These are phyloP conservation scores for Solenopsis invicta DNA, from an alignment of 1,140 invertebrate genomes.

Conservation along the genomic window DNA sequence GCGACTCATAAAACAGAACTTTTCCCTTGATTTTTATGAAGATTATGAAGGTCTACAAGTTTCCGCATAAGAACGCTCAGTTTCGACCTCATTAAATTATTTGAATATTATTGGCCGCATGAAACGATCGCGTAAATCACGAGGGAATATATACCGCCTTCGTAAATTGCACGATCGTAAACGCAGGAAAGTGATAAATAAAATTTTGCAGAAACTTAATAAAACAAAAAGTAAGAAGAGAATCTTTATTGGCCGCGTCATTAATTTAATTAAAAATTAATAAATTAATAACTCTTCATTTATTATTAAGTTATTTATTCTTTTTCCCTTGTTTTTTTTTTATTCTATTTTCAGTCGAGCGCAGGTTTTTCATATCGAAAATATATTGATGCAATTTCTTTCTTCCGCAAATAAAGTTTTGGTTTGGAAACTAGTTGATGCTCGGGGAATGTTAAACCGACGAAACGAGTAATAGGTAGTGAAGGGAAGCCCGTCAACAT, in stretches of 20 bases:
- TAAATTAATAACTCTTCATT: neutral
- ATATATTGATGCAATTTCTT: neutral
- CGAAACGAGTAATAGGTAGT: constrained; percentile 5
- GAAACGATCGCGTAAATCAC: constrained; percentile 21
- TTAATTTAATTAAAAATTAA: constrained; percentile 21
- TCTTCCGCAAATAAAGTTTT: neutral
- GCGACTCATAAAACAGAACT: constrained; percentile 53
- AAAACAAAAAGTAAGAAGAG: neutral
- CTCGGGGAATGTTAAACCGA: neutral
- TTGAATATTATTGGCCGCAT: constrained; percentile 54
- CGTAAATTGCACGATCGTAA: constrained; percentile 17
- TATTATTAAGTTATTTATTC: neutral
- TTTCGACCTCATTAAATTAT: constrained; percentile 55
- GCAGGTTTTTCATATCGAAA: neutral
- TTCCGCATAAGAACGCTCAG: constrained; percentile 29
- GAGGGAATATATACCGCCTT: neutral
- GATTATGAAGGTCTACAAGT: constrained; percentile 22
- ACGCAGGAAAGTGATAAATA: neutral
- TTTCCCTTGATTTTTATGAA: constrained; percentile 67
- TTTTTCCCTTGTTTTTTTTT: neutral
- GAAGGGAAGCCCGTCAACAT: constrained; percentile 31
- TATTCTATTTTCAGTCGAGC: neutral
- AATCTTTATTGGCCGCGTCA: neutral
- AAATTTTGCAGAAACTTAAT: constrained; percentile 14
- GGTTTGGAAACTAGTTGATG: constrained; percentile 8